Evolutionary conservation across 1,140 invertebrate species (phyloP).

Genomic region (Metaphire vulgaris): DNA sequence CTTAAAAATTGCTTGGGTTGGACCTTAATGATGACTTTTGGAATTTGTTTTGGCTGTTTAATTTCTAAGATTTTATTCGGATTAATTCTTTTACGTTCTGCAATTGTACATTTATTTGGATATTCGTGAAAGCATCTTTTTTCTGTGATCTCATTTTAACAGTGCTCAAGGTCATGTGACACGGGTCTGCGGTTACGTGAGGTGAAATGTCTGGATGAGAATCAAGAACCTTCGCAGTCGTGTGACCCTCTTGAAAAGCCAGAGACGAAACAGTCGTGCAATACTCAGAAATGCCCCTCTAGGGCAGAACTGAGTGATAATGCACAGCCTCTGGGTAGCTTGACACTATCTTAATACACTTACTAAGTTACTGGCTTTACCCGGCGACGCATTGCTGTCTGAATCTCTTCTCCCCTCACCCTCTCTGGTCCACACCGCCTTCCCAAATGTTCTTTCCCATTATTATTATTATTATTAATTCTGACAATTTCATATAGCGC

Average conservation of each 20-base stretch:
- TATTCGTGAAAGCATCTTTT: too few relatives aligned
- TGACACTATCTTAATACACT: neutral
- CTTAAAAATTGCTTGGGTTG: neutral
- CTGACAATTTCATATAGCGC: too few relatives aligned
- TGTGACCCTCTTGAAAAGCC: constrained; percentile 23
- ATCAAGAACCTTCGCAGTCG: constrained; percentile 1
- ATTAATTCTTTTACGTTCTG: too few relatives aligned
- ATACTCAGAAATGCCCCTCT: constrained; percentile 21
- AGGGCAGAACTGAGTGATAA: constrained; percentile 5
- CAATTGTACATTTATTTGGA: too few relatives aligned
- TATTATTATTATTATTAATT: too few relatives aligned
- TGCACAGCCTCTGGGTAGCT: neutral
- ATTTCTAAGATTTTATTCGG: too few relatives aligned
- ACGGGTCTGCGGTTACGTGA: constrained; percentile 23
- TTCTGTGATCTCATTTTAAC: constrained; percentile 9
- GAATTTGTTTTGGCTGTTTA: neutral
- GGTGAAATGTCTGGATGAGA: constrained; percentile 29
- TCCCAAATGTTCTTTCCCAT: too few relatives aligned
- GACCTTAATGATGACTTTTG: neutral
- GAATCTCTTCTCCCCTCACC: too few relatives aligned
- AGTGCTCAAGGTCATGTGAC: constrained; percentile 33
- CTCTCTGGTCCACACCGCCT: too few relatives aligned
- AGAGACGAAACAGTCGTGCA: constrained; percentile 20
- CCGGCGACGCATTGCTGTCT: too few relatives aligned
- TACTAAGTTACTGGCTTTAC: neutral